phyloP scores from a whole-genome alignment of 2,113 vertebrate genomes.

The Aegotheles bennettii region DNA sequence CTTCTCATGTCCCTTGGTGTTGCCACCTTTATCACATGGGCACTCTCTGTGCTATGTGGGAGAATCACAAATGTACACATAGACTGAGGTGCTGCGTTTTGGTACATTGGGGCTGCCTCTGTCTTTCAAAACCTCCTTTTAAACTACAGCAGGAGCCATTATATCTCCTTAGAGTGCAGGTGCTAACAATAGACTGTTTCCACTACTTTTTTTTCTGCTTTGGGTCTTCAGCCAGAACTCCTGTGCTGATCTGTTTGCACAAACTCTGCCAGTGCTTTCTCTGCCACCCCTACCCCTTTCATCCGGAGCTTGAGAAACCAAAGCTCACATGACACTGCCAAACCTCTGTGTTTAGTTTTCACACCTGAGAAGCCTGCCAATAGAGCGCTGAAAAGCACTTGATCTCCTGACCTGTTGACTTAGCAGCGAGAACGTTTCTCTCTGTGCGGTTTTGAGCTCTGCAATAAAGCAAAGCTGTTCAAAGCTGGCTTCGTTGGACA shows the following conservation, averaged over 20 bases:
- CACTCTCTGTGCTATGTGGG: neutral
- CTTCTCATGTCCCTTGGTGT: fast-evolving
- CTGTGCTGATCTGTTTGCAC: neutral
- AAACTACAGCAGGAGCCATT: neutral
- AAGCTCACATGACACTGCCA: neutral
- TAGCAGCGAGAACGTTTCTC: neutral
- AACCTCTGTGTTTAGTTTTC: neutral
- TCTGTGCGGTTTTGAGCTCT: neutral
- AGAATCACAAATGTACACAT: neutral
- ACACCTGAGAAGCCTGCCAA: neutral
- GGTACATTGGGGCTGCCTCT: neutral
- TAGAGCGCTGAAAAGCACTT: neutral
- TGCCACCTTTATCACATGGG: neutral
- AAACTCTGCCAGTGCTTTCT: neutral
- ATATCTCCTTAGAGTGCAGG: neutral
- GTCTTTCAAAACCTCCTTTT: neutral
- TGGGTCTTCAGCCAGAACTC: neutral
- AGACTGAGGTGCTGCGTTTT: neutral
- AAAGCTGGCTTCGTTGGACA: neutral
- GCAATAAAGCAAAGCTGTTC: neutral
- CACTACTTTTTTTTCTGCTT: neutral
- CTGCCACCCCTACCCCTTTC: neutral
- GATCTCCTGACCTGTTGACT: neutral
- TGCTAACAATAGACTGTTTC: neutral
- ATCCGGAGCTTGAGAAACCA: neutral